Evolutionary conservation across 2,888 invertebrate species (phyloP).

Genomic region (Cheilosia vernalis): DNA sequence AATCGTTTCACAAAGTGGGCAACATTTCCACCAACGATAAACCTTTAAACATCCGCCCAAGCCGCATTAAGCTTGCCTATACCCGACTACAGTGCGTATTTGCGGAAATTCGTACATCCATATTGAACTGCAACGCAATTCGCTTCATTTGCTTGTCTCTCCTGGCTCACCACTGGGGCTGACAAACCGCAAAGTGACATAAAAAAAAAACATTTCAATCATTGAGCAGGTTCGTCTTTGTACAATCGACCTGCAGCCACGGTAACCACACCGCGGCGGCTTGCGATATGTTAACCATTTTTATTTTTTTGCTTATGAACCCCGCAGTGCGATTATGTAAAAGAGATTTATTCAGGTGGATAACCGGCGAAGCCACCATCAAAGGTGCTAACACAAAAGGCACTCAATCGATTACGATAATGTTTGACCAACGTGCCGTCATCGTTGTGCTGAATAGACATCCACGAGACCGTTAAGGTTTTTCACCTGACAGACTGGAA

Average conservation of each 20-base stretch:
- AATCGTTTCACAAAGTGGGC: neutral
- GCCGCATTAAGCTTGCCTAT: neutral
- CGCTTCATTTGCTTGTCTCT: constrained; percentile 16
- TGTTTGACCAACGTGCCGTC: constrained; percentile 66
- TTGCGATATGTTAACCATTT: constrained; percentile 1
- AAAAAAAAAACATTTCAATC: constrained; percentile 53
- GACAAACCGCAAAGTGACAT: constrained; percentile 54
- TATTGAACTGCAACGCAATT: constrained; percentile 46
- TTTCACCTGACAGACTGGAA: constrained; percentile 53
- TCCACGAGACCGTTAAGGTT: constrained; percentile 73
- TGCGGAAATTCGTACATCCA: constrained; percentile 50
- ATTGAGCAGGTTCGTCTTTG: constrained; percentile 29
- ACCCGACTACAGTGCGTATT: constrained; percentile 3
- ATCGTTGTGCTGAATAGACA: constrained; percentile 57
- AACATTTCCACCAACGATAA: neutral
- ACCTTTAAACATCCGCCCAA: constrained; percentile 37
- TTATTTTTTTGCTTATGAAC: constrained; percentile 17
- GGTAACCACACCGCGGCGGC: constrained; percentile 3
- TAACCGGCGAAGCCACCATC: constrained; percentile 67
- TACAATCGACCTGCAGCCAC: constrained; percentile 46
- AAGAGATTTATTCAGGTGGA: constrained; percentile 74
- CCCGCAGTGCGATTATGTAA: constrained; percentile 64
- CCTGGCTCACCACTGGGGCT: neutral
- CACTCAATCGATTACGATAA: constrained; percentile 75
- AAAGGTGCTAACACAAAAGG: constrained; percentile 75